These are phyloP conservation scores for Dicycla oo DNA, from an alignment of 2,888 invertebrate genomes.

Conservation along the genomic window DNA sequence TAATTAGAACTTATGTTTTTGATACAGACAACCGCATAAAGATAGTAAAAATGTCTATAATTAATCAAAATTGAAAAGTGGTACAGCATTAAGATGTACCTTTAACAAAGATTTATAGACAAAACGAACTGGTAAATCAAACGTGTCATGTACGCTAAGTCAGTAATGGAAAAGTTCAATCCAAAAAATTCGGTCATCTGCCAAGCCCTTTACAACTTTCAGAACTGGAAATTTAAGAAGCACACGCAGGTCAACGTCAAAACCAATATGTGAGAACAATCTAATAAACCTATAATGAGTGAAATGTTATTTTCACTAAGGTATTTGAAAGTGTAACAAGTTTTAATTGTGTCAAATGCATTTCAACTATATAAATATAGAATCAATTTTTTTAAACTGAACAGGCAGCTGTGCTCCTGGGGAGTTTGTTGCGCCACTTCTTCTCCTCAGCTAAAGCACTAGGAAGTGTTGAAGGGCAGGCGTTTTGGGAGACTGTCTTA, in stretches of 20 bases:
- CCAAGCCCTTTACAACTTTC: constrained; percentile 23
- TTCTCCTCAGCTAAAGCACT: too few species aligned
- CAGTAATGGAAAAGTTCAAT: neutral
- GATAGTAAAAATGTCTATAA: neutral
- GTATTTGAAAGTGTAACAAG: constrained; percentile 34
- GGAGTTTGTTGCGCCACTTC: too few species aligned
- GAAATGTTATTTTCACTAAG: constrained; percentile 2
- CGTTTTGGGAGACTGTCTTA: too few species aligned
- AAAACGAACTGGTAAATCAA: neutral
- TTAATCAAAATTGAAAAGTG: neutral
- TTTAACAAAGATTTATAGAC: constrained; percentile 5
- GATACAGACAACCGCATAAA: too few species aligned
- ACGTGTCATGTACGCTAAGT: neutral
- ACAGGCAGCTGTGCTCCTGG: too few species aligned
- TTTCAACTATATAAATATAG: too few species aligned
- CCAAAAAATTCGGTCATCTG: neutral
- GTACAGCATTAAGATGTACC: neutral
- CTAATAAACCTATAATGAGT: neutral
- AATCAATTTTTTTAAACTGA: too few species aligned
- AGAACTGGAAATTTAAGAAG: constrained; percentile 23
- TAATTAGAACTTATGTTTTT: too few species aligned
- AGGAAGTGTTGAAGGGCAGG: too few species aligned
- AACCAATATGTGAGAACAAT: neutral
- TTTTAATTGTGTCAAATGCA: constrained; percentile 22
- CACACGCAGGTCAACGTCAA: constrained; percentile 2